Percentiles rank a stretch among this genome's conserved stretches.
Evolutionary conservation across 2,797 vertebrate genomes (phyloP).

Genomic region (Pygocentrus nattereri): DNA sequence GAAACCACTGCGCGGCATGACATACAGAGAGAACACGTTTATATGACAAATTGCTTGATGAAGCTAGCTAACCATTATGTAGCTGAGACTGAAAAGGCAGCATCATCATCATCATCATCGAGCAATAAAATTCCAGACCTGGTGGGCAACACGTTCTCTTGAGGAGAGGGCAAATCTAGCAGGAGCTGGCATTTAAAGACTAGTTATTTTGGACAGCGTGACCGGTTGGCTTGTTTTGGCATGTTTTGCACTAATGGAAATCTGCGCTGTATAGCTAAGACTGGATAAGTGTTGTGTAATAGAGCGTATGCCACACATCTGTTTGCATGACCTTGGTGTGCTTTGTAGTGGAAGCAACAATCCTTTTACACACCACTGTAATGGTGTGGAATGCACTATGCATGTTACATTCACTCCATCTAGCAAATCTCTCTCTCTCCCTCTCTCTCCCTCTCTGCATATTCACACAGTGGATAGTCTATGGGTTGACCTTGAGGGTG

Average conservation of each 20-base stretch:
- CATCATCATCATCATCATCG: slow-evolving; percentile 16
- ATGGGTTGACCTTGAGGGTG: slow-evolving; percentile 54
- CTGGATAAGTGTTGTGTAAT: neutral
- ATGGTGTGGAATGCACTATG: neutral
- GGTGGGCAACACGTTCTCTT: neutral
- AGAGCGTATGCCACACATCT: neutral
- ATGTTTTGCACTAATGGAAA: neutral
- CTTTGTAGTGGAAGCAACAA: neutral
- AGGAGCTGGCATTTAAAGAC: too few relatives aligned
- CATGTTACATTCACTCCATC: neutral
- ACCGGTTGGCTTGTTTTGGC: neutral
- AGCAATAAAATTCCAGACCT: neutral
- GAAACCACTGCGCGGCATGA: neutral
- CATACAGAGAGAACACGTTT: neutral
- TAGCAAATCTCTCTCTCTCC: neutral
- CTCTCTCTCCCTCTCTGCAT: neutral
- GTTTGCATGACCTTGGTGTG: slow-evolving; percentile 7
- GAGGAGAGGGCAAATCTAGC: slow-evolving; percentile 1
- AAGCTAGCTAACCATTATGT: slow-evolving; percentile 4
- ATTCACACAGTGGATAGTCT: slow-evolving; percentile 46
- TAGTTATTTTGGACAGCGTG: neutral
- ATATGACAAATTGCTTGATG: slow-evolving; percentile 7
- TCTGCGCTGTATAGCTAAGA: neutral
- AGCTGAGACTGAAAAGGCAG: slow-evolving; percentile 17
- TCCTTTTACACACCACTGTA: neutral